Conservation (phyloP, 2,797 vertebrate species). For the Macroramphosus scolopax region DNA sequence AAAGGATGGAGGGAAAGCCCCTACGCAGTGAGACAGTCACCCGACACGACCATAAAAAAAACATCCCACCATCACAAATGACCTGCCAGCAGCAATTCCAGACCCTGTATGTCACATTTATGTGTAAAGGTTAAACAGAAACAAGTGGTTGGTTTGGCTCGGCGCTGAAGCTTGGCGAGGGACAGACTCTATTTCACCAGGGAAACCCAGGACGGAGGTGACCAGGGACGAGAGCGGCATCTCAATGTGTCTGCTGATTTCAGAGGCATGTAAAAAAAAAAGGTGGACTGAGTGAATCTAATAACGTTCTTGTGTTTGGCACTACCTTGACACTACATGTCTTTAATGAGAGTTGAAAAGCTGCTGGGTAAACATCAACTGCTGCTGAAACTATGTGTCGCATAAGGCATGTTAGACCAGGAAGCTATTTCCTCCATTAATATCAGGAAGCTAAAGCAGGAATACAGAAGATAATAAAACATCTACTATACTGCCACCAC, state of each 20-base stretch:
- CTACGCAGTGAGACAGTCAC: too few species aligned
- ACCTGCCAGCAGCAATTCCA: conserved; percentile 51
- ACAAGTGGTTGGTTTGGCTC: conserved; percentile 49
- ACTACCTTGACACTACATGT: not conserved
- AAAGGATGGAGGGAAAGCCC: too few species aligned
- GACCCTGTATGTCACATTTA: conserved; percentile 48
- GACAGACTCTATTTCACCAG: conserved; percentile 9
- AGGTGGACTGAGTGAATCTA: conserved; percentile 2
- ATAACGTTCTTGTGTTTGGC: conserved; percentile 10
- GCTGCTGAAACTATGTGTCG: too few species aligned
- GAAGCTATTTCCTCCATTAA: too few species aligned
- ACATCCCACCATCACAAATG: conserved; percentile 55
- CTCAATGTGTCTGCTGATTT: conserved; percentile 7
- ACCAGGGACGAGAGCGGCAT: conserved; percentile 2
- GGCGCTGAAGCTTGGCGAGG: conserved; percentile 16
- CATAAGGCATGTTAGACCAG: too few species aligned
- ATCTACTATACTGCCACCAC: too few species aligned
- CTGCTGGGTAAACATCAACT: conserved; percentile 11
- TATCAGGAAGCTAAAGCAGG: too few species aligned
- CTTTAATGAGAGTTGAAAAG: conserved; percentile 5
- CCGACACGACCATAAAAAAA: too few species aligned
- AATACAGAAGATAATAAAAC: too few species aligned
- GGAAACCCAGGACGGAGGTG: conserved; percentile 23
- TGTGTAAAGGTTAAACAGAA: conserved; percentile 63
- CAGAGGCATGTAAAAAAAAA: not conserved